phyloP scores from a whole-genome alignment of 2,113 vertebrate species.

The Eurystomus gularis region DNA sequence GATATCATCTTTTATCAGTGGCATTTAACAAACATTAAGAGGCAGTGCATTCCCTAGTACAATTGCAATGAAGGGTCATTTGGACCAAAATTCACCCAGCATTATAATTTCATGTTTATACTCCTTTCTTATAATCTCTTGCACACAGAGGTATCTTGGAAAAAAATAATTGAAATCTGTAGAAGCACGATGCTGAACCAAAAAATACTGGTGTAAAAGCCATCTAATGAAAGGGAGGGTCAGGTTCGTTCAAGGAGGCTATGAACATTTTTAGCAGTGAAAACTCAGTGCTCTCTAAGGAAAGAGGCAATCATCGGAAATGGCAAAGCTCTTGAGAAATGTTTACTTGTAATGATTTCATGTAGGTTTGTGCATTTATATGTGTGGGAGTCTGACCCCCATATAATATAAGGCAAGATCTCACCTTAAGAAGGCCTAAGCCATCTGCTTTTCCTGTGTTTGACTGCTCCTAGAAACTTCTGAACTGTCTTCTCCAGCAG shows the following conservation, averaged over 20 bases:
- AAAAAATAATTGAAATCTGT: conserved; percentile 11
- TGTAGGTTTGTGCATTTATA: background rate
- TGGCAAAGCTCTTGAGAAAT: background rate
- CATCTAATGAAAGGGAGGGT: background rate
- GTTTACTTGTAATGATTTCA: background rate
- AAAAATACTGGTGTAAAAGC: background rate
- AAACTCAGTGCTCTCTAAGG: background rate
- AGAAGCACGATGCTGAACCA: background rate
- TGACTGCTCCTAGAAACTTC: background rate
- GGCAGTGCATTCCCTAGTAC: background rate
- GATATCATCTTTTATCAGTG: background rate
- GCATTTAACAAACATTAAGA: conserved; percentile 11
- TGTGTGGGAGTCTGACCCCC: too few relatives aligned
- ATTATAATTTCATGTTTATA: conserved; percentile 17
- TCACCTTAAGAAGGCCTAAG: background rate
- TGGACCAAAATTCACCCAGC: background rate
- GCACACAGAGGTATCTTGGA: background rate
- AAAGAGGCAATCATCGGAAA: background rate
- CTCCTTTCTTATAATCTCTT: background rate
- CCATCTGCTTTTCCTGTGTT: background rate
- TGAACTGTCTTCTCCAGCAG: background rate
- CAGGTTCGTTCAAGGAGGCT: background rate
- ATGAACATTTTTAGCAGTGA: background rate
- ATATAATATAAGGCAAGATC: background rate
- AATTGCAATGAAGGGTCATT: background rate